phyloP scores from a whole-genome alignment of 1,140 invertebrate species.

The Zaprionus lachaisei region DNA sequence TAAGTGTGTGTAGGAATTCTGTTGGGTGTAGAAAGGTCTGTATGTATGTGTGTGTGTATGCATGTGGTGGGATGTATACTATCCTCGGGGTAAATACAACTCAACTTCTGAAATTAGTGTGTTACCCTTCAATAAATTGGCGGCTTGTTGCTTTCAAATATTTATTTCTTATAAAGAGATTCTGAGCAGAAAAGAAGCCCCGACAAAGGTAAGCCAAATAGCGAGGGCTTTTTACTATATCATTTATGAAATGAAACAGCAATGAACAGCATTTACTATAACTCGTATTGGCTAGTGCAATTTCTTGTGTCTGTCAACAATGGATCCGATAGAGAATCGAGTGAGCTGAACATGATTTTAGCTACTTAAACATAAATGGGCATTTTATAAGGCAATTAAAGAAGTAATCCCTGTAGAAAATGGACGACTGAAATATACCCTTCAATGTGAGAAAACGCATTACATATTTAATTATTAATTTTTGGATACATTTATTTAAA shows the following conservation, averaged over 20 bases:
- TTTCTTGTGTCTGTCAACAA: neutral
- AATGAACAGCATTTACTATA: neutral
- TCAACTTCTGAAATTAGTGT: slow-evolving; percentile 78
- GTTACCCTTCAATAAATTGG: slow-evolving; percentile 79
- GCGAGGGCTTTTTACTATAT: neutral
- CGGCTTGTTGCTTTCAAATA: slow-evolving; percentile 79
- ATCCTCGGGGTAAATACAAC: slow-evolving; percentile 76
- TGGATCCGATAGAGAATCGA: neutral
- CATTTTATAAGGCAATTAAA: slow-evolving; percentile 2
- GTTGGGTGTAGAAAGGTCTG: slow-evolving; percentile 36
- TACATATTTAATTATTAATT: too few relatives aligned
- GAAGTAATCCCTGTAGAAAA: neutral
- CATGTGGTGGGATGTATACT: slow-evolving; percentile 45
- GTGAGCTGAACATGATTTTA: neutral
- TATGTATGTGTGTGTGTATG: slow-evolving; percentile 21
- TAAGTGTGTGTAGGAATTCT: slow-evolving; percentile 9
- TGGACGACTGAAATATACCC: neutral
- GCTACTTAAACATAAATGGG: slow-evolving; percentile 7
- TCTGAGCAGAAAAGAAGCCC: slow-evolving; percentile 57
- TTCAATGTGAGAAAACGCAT: neutral
- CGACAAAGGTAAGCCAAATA: slow-evolving; percentile 43
- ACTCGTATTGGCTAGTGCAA: neutral
- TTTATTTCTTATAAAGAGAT: slow-evolving; percentile 73
- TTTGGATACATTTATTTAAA: too few relatives aligned
- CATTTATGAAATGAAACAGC: neutral